These are phyloP conservation scores for Lepisosteus osseus DNA, from an alignment of 2,113 vertebrate species.

Conservation along the genomic window DNA sequence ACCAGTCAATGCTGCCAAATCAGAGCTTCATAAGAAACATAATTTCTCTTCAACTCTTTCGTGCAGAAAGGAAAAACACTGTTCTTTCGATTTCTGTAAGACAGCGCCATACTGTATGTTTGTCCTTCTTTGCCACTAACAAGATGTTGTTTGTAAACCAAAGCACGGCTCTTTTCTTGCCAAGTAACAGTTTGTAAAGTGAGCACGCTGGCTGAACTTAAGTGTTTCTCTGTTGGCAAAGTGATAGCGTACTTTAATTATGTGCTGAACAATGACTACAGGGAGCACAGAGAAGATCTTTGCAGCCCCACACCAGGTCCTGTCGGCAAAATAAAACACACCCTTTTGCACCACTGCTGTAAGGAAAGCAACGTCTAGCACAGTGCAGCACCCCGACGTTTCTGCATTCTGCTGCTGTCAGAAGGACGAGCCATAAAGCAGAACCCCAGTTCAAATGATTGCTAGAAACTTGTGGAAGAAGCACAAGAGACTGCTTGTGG, in stretches of 20 bases:
- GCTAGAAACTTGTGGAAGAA: slow-evolving; percentile 62
- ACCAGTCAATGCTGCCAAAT: slow-evolving; percentile 53
- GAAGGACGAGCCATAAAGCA: slow-evolving; percentile 64
- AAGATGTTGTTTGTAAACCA: slow-evolving; percentile 33
- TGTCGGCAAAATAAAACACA: slow-evolving; percentile 70
- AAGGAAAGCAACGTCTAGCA: slow-evolving; percentile 58
- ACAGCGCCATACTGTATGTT: slow-evolving; percentile 30
- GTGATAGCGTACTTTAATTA: slow-evolving; percentile 73
- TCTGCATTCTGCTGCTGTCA: slow-evolving; percentile 62
- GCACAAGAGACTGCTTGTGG: slow-evolving; percentile 66
- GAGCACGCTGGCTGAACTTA: slow-evolving; percentile 59
- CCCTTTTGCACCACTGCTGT: slow-evolving; percentile 50
- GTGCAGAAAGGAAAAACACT: slow-evolving; percentile 34
- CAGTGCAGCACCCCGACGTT: slow-evolving; percentile 39
- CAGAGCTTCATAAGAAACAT: slow-evolving; percentile 57
- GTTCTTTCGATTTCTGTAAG: slow-evolving; percentile 12
- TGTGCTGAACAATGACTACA: slow-evolving; percentile 66
- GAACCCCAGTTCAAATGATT: slow-evolving; percentile 62
- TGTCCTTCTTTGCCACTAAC: slow-evolving; percentile 19
- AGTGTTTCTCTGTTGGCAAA: slow-evolving; percentile 67
- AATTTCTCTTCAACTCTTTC: slow-evolving; percentile 48
- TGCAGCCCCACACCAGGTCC: slow-evolving; percentile 59
- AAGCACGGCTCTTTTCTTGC: slow-evolving; percentile 16
- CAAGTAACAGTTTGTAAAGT: slow-evolving; percentile 39
- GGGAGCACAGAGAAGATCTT: slow-evolving; percentile 58